Base-by-base conservation (phyloP, 2,113 vertebrate genomes). In the Saguinus imperator region DNA sequence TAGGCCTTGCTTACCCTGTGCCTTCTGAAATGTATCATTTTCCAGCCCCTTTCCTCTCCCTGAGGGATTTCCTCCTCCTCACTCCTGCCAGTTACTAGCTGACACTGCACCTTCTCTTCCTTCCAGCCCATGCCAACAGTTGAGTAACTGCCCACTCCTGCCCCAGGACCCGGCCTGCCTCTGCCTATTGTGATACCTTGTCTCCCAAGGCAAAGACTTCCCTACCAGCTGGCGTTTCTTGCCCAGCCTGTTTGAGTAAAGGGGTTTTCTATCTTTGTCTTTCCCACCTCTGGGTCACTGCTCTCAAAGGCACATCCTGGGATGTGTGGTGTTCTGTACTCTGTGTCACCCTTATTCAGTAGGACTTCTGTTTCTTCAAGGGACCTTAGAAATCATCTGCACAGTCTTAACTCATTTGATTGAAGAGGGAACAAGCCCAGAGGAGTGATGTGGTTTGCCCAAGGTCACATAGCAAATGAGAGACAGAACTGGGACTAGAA, bases 291-390 rank as follows among this genome's bases (percentile, higher is more conserved):
- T 55, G 29, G 58, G 35, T 79, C 40, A 32, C 75, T 66, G 25
- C n/a, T 73, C n/a, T 40, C 27, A 52, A 84, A 88, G 23, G 16
- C 8, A 45, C 20, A 20, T 32, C 18, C 29, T 35, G 23, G 20
- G 61, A 86, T 79, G 61, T 43, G 82, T 80, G 21, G 20, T 40
- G 55, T 43, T 77, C 27, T 70, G 10, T 52, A 55, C 40, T 4
- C 0, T 52, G 48, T 14, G 61, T 20, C 20, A 27, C 16, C 3
- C 72, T 48, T 80, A 75, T 20, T 91, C 43, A 57, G 3, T 10
- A 93, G n/a, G 76, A 79, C 48, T 70, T 91, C 29, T 61, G 25
- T 75, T 57, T 96, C 55, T 84, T 95, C 12, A 8, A 66, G 35
- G 70, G 70, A 93, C 50, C 43, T 86, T 68, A 70, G 43, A 72